These are phyloP conservation scores for Solenopsis fugax DNA, from an alignment of 1,140 invertebrate genomes.

Conservation along the genomic window DNA sequence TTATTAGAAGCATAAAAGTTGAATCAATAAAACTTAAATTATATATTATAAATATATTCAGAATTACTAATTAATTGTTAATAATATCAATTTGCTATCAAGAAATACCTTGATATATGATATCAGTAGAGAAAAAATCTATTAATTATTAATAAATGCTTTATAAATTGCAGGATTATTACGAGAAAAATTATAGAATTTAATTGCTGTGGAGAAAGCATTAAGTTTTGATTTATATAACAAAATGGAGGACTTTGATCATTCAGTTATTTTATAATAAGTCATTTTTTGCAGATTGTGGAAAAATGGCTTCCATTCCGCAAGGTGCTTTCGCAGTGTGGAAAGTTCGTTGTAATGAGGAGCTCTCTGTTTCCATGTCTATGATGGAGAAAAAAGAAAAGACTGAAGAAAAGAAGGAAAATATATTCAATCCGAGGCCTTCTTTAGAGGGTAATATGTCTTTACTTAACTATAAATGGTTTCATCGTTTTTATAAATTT, in stretches of 20 bases:
- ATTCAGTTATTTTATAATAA: not conserved
- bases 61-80: not conserved
- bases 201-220: not conserved
- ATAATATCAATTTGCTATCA: not conserved
- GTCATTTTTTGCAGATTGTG: constrained; percentile 76
- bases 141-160: constrained; percentile 4
- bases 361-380: constrained; percentile 81
- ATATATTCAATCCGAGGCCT: constrained; percentile 65
- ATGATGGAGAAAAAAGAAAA: constrained; percentile 80
- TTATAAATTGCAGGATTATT: not conserved
- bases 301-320: constrained; percentile 87
- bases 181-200: not conserved
- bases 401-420: constrained; percentile 66
- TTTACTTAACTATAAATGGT: not conserved
- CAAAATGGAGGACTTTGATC: not conserved
- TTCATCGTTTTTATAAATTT: not conserved
- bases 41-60: not conserved
- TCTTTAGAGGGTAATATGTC: constrained; percentile 69
- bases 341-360: constrained; percentile 86
- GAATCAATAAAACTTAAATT: not conserved
- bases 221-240: not conserved
- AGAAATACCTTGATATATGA: not conserved
- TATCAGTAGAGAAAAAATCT: not conserved
- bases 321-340: constrained; percentile 87
- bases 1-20: not conserved